Base-by-base conservation (phyloP, 2,888 invertebrate genomes). In the Chymomyza amoena region DNA sequence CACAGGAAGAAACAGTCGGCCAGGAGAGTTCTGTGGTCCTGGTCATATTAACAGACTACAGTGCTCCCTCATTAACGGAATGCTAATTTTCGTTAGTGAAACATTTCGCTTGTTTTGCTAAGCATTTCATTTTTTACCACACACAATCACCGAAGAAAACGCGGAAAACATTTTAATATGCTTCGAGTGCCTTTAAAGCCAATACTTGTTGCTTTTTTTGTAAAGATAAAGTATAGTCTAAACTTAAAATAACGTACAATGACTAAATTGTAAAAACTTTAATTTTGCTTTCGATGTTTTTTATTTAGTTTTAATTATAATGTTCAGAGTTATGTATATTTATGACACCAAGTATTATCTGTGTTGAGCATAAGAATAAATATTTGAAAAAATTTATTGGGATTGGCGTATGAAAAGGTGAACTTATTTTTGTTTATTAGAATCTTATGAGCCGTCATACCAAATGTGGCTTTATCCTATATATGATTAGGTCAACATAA, bases 21-120 rank as follows among this genome's bases (percentile, higher is more conserved):
- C 73, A 76, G 68, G 82, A 84, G 69, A 76, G 80, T 70, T 84
- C 87, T 73, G 78, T 87, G 70, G 81, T 89, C 72, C 77, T 89
- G 70, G 87, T 89, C 80, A 86, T 89, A 74, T 78, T 84, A 65
- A 84, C 85, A 64, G 83, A 85, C 81, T 81, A 80, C 65, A 80
- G 80, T 72, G 78, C 76, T 70, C 79, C 77, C 74, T 78, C 76
- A 75, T 78, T 69, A 59, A 28, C 52, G 10, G 45, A 57, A 57
- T 57, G 62, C 25, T 18, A 57, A 54, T 51, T 18, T 56, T 7
- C 56, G 54, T 56, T 25, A 13, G 52, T 25, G 13, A 52, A n/a
- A 2, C 18, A 51, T 20, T 20, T 13, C 25, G 15, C 56, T 20
- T 45, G 25, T n/a, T 61, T 36, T 61, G n/a, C 25, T 25, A 57